Conservation (phyloP, 2,888 invertebrate species). For the Rhyacophila evoluta region DNA sequence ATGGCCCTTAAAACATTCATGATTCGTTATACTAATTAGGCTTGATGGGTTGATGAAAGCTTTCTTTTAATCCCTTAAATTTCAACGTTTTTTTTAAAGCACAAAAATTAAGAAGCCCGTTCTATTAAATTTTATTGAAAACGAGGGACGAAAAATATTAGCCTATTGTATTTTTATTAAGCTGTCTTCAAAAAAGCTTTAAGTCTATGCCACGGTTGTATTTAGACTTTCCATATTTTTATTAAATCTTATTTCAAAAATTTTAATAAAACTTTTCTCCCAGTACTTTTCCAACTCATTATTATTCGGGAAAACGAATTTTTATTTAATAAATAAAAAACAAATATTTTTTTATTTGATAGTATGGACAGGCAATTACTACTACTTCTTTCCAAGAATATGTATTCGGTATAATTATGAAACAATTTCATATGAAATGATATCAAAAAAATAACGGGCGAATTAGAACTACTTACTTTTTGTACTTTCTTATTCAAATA, state of each 20-base stretch:
- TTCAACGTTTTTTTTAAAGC: constrained; percentile 2
- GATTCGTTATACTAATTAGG: constrained; percentile 22
- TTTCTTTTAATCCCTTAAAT: constrained; percentile 12
- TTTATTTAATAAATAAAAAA: too few relatives aligned
- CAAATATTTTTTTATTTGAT: too few relatives aligned
- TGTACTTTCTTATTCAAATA: too few relatives aligned
- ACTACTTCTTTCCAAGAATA: too few relatives aligned
- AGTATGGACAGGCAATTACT: too few relatives aligned
- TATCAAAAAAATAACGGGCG: too few relatives aligned
- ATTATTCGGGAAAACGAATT: too few relatives aligned
- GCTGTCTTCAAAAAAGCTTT: background rate
- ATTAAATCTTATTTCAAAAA: background rate
- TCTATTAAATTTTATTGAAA: constrained; percentile 1
- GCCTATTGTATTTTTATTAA: background rate
- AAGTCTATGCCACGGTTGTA: background rate
- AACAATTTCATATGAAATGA: too few relatives aligned
- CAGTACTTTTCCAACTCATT: background rate
- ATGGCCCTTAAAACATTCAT: constrained; percentile 5
- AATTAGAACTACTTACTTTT: too few relatives aligned
- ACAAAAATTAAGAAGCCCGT: background rate
- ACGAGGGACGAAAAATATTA: background rate
- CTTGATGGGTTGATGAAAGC: constrained; percentile 9
- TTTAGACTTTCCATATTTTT: background rate
- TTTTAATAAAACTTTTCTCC: background rate
- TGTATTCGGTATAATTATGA: too few relatives aligned